A percentile compares a stretch with the other conserved stretches of the same genome.
phyloP scores from a whole-genome alignment of 1,140 invertebrate genomes.

The Pseudomyrmex dendroicus region DNA sequence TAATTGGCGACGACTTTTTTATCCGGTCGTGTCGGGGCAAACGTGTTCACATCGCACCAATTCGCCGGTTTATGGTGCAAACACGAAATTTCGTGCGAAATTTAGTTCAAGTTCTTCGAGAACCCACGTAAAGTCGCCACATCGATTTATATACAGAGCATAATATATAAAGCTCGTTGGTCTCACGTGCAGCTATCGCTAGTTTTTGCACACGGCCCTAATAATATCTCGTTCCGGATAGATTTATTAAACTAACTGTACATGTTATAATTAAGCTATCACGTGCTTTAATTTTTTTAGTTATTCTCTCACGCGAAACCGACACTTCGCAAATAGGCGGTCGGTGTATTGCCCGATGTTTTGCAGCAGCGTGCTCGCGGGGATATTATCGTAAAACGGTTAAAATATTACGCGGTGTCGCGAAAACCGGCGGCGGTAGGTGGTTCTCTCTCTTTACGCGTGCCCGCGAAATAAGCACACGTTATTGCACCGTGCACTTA shows the following conservation, averaged over 20 bases:
- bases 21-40: too few species aligned
- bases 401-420: conserved; percentile 31
- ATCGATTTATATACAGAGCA: too few species aligned
- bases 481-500: conserved; percentile 71
- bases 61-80: too few species aligned
- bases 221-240: too few species aligned
- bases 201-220: too few species aligned
- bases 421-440: background rate
- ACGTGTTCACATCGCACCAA: too few species aligned
- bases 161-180: too few species aligned
- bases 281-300: background rate
- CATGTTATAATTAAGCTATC: background rate
- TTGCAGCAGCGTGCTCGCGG: background rate
- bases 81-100: too few species aligned
- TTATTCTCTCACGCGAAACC: background rate
- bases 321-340: background rate
- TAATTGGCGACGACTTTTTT: background rate
- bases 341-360: background rate
- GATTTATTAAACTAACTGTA: too few species aligned
- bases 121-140: too few species aligned
- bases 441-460: background rate
- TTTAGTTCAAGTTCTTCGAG: too few species aligned
- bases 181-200: too few species aligned
- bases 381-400: conserved; percentile 16
- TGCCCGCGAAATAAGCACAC: conserved; percentile 53